phyloP scores from a whole-genome alignment of 1,140 invertebrate genomes.

The Neomicropteryx cornuta region DNA sequence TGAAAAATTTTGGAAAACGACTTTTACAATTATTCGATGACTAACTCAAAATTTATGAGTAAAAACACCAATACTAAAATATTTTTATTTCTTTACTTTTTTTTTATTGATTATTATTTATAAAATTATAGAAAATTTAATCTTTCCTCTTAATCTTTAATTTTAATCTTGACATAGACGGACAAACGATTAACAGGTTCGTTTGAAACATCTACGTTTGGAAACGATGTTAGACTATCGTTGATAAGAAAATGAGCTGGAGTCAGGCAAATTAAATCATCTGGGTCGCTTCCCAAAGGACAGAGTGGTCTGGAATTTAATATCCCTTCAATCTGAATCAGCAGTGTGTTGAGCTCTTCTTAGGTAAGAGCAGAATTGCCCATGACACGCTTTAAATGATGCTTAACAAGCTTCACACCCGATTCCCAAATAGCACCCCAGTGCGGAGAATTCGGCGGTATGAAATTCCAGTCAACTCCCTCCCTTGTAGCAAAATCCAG shows the following conservation, averaged over 20 bases:
- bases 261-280: conserved; percentile 5
- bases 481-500: neutral
- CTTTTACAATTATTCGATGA: too few species aligned
- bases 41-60: too few species aligned
- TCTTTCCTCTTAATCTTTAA: too few species aligned
- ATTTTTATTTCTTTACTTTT: too few species aligned
- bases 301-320: conserved; percentile 12
- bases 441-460: conserved; percentile 11
- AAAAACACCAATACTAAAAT: too few species aligned
- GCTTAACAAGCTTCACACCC: conserved; percentile 9
- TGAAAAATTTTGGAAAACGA: too few species aligned
- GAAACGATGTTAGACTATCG: conserved; percentile 4
- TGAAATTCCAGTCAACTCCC: conserved; percentile 11
- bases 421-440: conserved; percentile 10
- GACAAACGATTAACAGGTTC: neutral
- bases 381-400: conserved; percentile 10
- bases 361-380: conserved; percentile 11
- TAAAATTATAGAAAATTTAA: too few species aligned
- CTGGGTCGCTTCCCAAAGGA: conserved; percentile 7
- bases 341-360: conserved; percentile 12
- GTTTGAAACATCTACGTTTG: neutral
- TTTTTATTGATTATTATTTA: too few species aligned
- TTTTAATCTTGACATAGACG: too few species aligned
- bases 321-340: conserved; percentile 13
- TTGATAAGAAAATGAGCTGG: conserved; percentile 10